Evolutionary conservation across 2,113 vertebrate species (phyloP), one percentile per base, ranked within the genome.

Genomic region (Oceanites oceanicus): DNA sequence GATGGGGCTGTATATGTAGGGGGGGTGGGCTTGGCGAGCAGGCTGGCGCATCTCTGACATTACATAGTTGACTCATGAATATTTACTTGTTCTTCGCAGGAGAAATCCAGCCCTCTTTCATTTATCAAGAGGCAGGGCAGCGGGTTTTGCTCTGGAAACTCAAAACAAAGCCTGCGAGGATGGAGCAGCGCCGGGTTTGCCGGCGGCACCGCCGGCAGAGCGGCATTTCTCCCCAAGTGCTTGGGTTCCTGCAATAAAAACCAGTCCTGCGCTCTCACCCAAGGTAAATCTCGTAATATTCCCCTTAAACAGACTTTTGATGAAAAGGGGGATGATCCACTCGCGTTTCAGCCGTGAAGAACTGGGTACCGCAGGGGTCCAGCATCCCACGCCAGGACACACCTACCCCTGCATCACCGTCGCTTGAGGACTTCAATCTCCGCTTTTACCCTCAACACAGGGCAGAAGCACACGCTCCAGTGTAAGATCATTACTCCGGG

Each of bases 401-500:
- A 25, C 68, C 45, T 30, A 40, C 36, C 20, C 27, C 23, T 26
- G 27, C 34, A 14, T 12, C 62, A 25, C 38, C 70, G 23, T 20
- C 29, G 0, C 29, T 8, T 3, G 5, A 63, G 53, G 40, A 38
- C 61, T 56, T 61, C 21, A 45, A 76, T 53, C 45, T 72, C 88
- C 9, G 1, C 12, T 92, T 87, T 59, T 58, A 3, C 6, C 12
- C 45, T 10, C 29, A 65, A 27, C 10, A 2, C 34, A 11, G 50
- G 23, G 45, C 53, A 75, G 32, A 71, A 85, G n/a, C 22, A 29
- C 56, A 29, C 25, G 22, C 22, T 32, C 32, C 29, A 17, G 21
- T 0, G 0, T 6, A 34, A 55, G 7, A 22, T 23, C 40, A 3
- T 23, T 42, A 34, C 53, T n/a, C 36, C 0, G 0, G 29, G 23